phyloP scores from a whole-genome alignment of 2,113 vertebrate species.

The Tinamus guttatus region DNA sequence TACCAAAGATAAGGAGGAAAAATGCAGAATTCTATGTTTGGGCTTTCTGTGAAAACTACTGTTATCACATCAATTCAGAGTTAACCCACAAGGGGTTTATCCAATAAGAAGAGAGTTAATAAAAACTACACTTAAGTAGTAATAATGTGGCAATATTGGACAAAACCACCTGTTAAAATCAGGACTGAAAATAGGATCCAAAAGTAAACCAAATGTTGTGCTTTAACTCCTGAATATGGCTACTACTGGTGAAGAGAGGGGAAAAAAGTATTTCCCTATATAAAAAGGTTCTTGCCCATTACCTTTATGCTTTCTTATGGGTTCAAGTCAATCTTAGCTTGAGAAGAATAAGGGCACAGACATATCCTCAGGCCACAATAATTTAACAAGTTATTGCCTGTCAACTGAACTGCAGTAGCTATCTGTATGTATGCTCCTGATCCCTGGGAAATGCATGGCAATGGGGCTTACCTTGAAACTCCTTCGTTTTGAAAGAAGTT shows the following conservation, averaged over 20 bases:
- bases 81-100: neutral
- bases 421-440: neutral
- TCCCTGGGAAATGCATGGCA: neutral
- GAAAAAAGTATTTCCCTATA: neutral
- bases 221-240: neutral
- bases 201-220: neutral
- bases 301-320: neutral
- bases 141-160: neutral
- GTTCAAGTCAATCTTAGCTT: neutral
- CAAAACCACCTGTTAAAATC: neutral
- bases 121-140: neutral
- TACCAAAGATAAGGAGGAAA: neutral
- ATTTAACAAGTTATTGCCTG: slow-evolving; percentile 15
- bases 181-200: neutral
- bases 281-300: neutral
- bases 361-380: neutral
- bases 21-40: neutral
- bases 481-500: neutral
- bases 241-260: neutral
- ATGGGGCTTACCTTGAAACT: neutral
- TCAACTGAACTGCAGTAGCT: neutral
- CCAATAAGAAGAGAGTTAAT: neutral
- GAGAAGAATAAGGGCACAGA: slow-evolving; percentile 17
- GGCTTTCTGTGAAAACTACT: neutral
- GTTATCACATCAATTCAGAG: neutral